Conservation (phyloP, 2,113 vertebrate genomes). For the Mirounga angustirostris region DNA sequence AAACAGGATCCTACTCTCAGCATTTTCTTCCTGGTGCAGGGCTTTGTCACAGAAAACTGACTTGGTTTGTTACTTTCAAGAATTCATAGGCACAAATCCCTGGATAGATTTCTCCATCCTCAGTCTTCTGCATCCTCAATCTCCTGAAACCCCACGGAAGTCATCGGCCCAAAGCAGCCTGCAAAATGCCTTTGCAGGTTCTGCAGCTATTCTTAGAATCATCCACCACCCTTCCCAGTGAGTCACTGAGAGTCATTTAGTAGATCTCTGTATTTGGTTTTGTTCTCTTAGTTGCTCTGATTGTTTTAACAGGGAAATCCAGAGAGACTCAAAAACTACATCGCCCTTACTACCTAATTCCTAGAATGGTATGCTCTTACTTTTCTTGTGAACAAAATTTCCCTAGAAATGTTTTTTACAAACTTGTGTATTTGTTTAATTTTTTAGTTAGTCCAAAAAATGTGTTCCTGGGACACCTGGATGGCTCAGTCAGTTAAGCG, state of each 20-base stretch:
- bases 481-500: no score
- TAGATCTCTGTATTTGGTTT: background rate
- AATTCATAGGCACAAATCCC: background rate
- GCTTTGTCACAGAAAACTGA: background rate
- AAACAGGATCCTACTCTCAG: background rate
- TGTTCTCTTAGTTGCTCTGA: background rate
- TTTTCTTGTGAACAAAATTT: background rate
- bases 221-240: background rate
- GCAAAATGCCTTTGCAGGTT: background rate
- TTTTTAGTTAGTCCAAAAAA: background rate
- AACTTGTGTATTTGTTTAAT: background rate
- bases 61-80: background rate
- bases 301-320: background rate
- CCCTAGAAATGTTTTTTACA: background rate
- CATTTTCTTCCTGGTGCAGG: background rate
- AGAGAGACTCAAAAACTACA: background rate
- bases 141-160: background rate
- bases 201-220: background rate
- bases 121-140: background rate
- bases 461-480: background rate
- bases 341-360: background rate
- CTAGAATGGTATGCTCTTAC: background rate
- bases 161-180: background rate
- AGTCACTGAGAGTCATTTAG: background rate
- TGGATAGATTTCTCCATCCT: no score